phyloP scores from a whole-genome alignment of 2,113 vertebrate species.

The Oriolus oriolus region DNA sequence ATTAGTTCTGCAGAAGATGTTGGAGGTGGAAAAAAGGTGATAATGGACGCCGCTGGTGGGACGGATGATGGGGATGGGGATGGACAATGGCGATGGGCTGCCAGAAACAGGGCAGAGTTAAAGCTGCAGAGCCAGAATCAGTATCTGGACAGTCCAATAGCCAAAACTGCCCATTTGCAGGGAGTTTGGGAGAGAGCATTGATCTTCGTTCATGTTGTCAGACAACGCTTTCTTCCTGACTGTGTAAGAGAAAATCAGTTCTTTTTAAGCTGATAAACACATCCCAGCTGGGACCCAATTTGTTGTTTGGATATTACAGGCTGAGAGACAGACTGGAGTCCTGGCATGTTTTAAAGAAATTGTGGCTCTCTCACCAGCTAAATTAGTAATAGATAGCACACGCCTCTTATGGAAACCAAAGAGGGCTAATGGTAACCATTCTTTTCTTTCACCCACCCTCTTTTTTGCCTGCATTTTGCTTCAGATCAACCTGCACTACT shows the following conservation, averaged over 20 bases:
- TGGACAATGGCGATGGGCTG: not conserved
- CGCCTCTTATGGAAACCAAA: not conserved
- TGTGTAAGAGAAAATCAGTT: constrained; percentile 1
- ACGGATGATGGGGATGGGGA: not conserved
- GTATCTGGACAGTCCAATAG: not conserved
- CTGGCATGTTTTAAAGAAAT: constrained; percentile 44
- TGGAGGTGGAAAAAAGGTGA: not conserved
- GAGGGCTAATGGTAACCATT: not conserved
- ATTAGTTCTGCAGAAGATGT: not conserved
- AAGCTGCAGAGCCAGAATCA: not conserved
- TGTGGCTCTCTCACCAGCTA: constrained; percentile 4
- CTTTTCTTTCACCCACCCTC: not conserved
- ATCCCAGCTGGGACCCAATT: constrained; percentile 49
- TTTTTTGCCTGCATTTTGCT: not conserved
- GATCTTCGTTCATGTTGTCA: not conserved
- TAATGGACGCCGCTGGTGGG: not conserved
- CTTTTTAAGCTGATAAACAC: constrained; percentile 23
- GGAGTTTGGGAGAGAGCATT: not conserved
- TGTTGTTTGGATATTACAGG: constrained; percentile 46
- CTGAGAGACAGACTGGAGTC: constrained; percentile 49
- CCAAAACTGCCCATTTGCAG: not conserved
- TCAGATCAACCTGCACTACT: not conserved
- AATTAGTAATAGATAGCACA: constrained; percentile 48
- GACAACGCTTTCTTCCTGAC: not conserved
- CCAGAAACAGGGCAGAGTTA: not conserved